phyloP scores from a whole-genome alignment of 2,888 invertebrate genomes.

The Polymixis lichenea region DNA sequence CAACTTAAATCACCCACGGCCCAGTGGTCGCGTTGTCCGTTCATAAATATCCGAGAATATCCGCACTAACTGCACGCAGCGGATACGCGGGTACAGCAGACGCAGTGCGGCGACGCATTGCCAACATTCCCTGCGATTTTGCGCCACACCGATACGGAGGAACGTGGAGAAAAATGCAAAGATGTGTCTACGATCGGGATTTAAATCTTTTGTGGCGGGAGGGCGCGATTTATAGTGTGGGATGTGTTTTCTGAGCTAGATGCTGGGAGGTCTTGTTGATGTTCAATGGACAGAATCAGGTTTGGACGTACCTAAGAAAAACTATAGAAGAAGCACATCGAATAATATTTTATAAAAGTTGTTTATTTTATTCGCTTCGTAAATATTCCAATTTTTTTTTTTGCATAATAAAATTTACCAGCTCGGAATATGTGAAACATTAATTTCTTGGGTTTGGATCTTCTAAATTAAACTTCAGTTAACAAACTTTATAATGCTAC shows the following conservation, averaged over 20 bases:
- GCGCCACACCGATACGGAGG: slow-evolving; percentile 58
- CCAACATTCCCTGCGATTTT: slow-evolving; percentile 67
- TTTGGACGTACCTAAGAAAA: too few relatives aligned
- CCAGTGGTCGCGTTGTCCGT: slow-evolving; percentile 62
- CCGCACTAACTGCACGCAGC: slow-evolving; percentile 65
- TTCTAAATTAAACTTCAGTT: background rate
- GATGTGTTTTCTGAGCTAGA: background rate
- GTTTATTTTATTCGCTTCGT: too few relatives aligned
- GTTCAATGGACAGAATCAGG: background rate
- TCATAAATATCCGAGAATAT: slow-evolving; percentile 67
- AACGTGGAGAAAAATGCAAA: slow-evolving; percentile 57
- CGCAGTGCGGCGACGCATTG: slow-evolving; percentile 77
- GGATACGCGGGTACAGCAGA: slow-evolving; percentile 56
- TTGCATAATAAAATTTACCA: background rate
- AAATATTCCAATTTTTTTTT: too few relatives aligned
- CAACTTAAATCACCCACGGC: slow-evolving; percentile 65
- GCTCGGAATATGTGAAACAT: background rate
- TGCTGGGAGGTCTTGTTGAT: too few relatives aligned
- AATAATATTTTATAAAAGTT: background rate
- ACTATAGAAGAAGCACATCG: too few relatives aligned
- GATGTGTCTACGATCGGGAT: slow-evolving; percentile 48
- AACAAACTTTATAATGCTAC: background rate
- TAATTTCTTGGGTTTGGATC: background rate
- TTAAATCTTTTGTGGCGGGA: slow-evolving; percentile 41
- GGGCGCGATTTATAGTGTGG: background rate